Evolutionary conservation across 2,797 vertebrate species (phyloP), one percentile per base, ranked within the genome.

Genomic region (Tarsius wallacei): DNA sequence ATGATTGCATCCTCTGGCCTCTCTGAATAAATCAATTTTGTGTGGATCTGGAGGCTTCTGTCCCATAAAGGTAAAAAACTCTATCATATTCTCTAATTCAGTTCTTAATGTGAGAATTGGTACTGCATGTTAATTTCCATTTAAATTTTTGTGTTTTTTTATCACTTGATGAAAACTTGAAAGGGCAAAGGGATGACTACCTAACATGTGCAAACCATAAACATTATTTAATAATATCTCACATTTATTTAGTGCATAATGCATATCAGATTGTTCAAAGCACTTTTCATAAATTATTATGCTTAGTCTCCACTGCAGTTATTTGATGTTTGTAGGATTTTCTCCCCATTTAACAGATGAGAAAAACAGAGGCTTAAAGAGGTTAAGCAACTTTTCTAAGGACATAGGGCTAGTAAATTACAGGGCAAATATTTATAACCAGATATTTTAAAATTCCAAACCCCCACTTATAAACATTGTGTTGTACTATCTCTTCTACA

Each of bases 361-460:
- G 21, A 71, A 82, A 76, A 71, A 42, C 11, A 4, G 42, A 4
- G 42, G 42, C 42, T 42, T 6, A 42, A 42, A 42, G 4, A 42
- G 42, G 42, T 42, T 42, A 42, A 42, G 12, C 51, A 78, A 88
- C 16, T 80, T 94, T 82, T 66, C 10, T 80, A 31, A 77, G 47
- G 21, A 84, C 10, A 55, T 12, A 94, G 63, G 17, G 42, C n/a
- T 78, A 51, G 36, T 28, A 76, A 26, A 42, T 61, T 28, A 31
- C 24, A 71, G 3, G 71, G 51, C 15, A 64, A 91, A 84, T 47
- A 82, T 31, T 31, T 21, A 24, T 5, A 96, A 49, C 12, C 2
- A 83, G 12, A 3, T 74, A 82, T 71, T 87, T 49, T 42, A 94
- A 70, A 94, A 42, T 66, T 76, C 68, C 90, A 59, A 89, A 33